Percentiles rank a stretch among this genome's conserved stretches.
Conservation (phyloP, 64 coral and sea anemone genomes). For the Stichodactyla helianthus region DNA sequence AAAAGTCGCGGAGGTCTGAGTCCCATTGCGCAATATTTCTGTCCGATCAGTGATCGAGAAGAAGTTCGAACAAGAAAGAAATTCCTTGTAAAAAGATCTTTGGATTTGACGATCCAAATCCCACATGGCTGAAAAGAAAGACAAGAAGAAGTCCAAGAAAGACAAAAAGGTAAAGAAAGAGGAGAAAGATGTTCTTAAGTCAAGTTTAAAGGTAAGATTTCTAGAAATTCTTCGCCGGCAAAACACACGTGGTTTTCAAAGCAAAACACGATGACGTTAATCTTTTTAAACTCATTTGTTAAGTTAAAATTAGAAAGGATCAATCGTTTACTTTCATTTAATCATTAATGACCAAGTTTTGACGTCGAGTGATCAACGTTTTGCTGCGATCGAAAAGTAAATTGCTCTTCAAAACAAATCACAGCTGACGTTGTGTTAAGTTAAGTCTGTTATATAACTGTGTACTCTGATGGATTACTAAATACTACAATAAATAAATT, state of each 20-base stretch:
- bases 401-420: not conserved
- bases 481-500: not conserved
- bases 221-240: not conserved
- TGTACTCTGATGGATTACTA: too few species aligned
- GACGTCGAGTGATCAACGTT: not conserved
- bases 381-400: not conserved
- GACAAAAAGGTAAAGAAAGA: constrained; percentile 32
- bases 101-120: not conserved
- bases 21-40: constrained; percentile 47
- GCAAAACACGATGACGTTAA: not conserved
- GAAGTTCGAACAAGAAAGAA: not conserved
- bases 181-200: not conserved
- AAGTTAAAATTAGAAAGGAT: not conserved
- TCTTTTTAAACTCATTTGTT: not conserved
- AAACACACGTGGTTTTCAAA: not conserved
- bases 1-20: not conserved
- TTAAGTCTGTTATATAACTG: not conserved
- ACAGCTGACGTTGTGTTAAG: not conserved
- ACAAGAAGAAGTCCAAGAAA: constrained; percentile 42
- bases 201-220: constrained; percentile 9
- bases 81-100: not conserved
- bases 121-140: constrained; percentile 46
- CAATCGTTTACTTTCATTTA: not conserved
- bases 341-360: not conserved
- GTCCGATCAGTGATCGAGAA: not conserved